These are phyloP conservation scores for Dendropsophus ebraccatus DNA, from an alignment of 2,113 vertebrate species.

Conservation along the genomic window DNA sequence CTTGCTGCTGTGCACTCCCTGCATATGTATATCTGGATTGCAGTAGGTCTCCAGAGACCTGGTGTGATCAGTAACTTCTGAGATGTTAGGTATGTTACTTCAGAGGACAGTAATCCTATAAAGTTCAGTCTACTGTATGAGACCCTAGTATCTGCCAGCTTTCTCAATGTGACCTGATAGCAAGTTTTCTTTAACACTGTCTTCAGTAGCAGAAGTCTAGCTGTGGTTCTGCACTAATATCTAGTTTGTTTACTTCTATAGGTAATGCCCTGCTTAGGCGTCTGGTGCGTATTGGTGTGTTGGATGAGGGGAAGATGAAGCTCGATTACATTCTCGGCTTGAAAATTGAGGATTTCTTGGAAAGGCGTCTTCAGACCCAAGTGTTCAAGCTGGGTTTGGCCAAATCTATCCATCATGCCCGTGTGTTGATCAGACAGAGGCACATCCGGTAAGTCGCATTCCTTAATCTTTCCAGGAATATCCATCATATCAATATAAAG, in stretches of 20 bases:
- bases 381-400: slow-evolving; percentile 92
- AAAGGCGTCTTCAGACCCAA: slow-evolving; percentile 90
- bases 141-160: no score
- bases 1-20: no score
- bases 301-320: slow-evolving; percentile 95
- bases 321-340: slow-evolving; percentile 92
- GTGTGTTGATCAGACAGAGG: slow-evolving; percentile 91
- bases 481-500: not conserved
- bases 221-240: not conserved
- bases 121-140: no score
- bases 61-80: no score
- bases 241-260: slow-evolving; percentile 47
- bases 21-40: no score
- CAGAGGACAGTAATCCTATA: no score
- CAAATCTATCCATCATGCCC: slow-evolving; percentile 91
- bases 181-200: no score
- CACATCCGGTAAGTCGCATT: slow-evolving; percentile 83
- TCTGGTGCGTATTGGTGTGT: slow-evolving; percentile 88
- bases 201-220: no score
- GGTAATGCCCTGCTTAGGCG: slow-evolving; percentile 89
- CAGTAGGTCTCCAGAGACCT: no score
- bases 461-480: not conserved
- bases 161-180: no score
- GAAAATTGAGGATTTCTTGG: slow-evolving; percentile 92
- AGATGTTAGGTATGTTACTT: no score